Evolutionary conservation across 2,797 vertebrate genomes (phyloP).

Genomic region (Pachyuromys duprasi): DNA sequence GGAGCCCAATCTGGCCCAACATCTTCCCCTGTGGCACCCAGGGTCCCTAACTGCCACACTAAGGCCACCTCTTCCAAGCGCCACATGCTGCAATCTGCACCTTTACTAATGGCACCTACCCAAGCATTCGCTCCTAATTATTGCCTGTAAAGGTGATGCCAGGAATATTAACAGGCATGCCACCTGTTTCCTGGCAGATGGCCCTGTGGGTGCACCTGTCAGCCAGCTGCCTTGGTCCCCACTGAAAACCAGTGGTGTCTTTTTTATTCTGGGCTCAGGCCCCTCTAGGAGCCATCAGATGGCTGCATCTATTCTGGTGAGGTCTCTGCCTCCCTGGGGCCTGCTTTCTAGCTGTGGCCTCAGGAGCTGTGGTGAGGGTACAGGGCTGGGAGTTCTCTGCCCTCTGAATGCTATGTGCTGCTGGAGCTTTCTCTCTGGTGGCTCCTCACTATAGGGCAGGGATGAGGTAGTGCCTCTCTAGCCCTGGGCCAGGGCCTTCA

Average conservation of each 20-base stretch:
- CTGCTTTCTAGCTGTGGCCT: neutral
- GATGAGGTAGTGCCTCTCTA: neutral
- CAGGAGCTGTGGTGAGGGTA: neutral
- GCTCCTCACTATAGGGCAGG: neutral
- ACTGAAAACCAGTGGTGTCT: neutral
- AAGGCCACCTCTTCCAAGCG: conserved; percentile 58
- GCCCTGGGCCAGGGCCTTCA: neutral
- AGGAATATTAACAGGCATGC: conserved; percentile 37
- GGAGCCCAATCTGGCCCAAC: neutral
- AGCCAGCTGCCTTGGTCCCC: neutral
- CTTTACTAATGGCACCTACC: conserved; percentile 73
- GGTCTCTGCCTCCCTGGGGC: neutral
- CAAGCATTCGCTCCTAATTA: conserved; percentile 75
- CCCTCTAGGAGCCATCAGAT: neutral
- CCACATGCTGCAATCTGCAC: conserved; percentile 67
- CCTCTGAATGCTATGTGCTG: neutral
- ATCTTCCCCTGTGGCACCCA: rapidly evolving
- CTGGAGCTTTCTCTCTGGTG: neutral
- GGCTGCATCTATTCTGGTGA: neutral
- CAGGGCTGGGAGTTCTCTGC: neutral
- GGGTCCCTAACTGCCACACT: conserved; percentile 36
- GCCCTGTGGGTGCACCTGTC: conserved; percentile 57
- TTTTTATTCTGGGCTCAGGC: conserved; percentile 29
- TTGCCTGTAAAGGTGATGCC: conserved; percentile 61
- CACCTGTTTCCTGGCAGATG: conserved; percentile 70